A percentile compares a stretch with the other conserved stretches of the same genome.
These are phyloP conservation scores for Aurelia coerulea DNA, from an alignment of 30 jellyfish, hydroid and myxozoan species.

Conservation along the genomic window DNA sequence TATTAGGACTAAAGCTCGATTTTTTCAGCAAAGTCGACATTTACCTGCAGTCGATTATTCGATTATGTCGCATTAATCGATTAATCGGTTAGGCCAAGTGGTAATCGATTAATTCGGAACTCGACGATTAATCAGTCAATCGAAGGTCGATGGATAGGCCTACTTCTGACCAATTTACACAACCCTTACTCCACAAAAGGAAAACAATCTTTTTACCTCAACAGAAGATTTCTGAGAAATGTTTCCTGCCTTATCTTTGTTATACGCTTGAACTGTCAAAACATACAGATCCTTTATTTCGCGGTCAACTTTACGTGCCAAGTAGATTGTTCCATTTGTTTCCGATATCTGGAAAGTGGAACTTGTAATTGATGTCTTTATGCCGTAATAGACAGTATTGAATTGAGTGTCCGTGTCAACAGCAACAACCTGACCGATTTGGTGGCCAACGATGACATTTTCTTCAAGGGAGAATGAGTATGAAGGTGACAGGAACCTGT, in stretches of 20 bases:
- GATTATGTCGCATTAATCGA: too few species aligned
- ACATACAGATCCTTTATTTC: slow-evolving; percentile 27
- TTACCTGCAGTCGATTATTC: too few species aligned
- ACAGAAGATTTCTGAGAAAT: slow-evolving; percentile 43
- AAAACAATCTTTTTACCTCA: neutral
- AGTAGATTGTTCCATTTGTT: slow-evolving; percentile 27
- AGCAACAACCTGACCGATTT: slow-evolving; percentile 59
- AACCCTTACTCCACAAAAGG: neutral
- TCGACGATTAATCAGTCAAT: too few species aligned
- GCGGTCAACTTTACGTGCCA: slow-evolving; percentile 52
- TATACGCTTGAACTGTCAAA: slow-evolving; percentile 57
- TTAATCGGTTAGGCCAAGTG: too few species aligned
- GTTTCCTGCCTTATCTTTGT: slow-evolving; percentile 66
- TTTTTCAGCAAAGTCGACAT: too few species aligned
- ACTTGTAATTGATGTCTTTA: neutral
- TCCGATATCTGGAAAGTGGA: slow-evolving; percentile 19
- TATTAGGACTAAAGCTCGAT: too few species aligned
- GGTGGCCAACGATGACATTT: slow-evolving; percentile 53
- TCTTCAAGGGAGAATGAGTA: slow-evolving; percentile 65
- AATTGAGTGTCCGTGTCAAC: slow-evolving; percentile 54
- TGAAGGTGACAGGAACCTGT: slow-evolving; percentile 46
- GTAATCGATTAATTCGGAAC: too few species aligned
- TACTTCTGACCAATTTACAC: too few species aligned
- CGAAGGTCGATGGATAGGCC: too few species aligned
- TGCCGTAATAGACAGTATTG: slow-evolving; percentile 29